phyloP scores from a whole-genome alignment of 1,140 invertebrate genomes.

The Anastrepha ludens region DNA sequence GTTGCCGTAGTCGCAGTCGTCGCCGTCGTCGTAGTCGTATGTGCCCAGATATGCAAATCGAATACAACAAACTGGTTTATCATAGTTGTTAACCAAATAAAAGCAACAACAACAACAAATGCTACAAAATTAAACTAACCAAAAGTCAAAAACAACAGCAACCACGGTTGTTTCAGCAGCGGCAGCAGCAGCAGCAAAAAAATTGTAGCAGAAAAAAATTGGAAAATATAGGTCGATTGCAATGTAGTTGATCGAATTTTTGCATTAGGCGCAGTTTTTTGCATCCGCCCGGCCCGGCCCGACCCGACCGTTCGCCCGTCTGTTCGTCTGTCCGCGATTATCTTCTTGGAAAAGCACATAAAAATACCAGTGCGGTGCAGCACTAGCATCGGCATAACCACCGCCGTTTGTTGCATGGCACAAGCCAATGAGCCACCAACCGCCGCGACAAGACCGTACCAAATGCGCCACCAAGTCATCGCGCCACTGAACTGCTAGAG shows the following conservation, averaged over 20 bases:
- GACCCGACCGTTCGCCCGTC: constrained; percentile 59
- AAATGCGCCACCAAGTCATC: constrained; percentile 26
- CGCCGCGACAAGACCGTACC: constrained; percentile 5
- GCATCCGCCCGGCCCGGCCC: constrained; percentile 60
- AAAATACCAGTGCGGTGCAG: constrained; percentile 31
- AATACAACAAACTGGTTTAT: constrained; percentile 58
- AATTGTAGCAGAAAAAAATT: constrained; percentile 61
- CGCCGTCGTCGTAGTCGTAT: neutral
- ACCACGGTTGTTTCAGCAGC: neutral
- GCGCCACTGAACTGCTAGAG: neutral
- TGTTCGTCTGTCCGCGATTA: constrained; percentile 57
- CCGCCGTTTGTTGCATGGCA: constrained; percentile 32
- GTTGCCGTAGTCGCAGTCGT: constrained; percentile 23
- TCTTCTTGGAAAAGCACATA: constrained; percentile 59
- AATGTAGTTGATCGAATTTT: constrained; percentile 73
- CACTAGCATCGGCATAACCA: constrained; percentile 1
- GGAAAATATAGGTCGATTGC: constrained; percentile 72
- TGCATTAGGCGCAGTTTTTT: constrained; percentile 72
- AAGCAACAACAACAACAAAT: constrained; percentile 36
- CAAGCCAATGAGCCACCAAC: constrained; percentile 41
- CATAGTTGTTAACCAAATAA: constrained; percentile 40
- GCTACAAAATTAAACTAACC: constrained; percentile 14
- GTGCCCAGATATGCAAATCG: constrained; percentile 69
- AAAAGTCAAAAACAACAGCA: constrained; percentile 33
- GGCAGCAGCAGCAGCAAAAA: constrained; percentile 21